Evolutionary conservation across 2,113 vertebrate species (phyloP), one percentile per base, ranked within the genome.

Genomic region (Nerophis ophidion): DNA sequence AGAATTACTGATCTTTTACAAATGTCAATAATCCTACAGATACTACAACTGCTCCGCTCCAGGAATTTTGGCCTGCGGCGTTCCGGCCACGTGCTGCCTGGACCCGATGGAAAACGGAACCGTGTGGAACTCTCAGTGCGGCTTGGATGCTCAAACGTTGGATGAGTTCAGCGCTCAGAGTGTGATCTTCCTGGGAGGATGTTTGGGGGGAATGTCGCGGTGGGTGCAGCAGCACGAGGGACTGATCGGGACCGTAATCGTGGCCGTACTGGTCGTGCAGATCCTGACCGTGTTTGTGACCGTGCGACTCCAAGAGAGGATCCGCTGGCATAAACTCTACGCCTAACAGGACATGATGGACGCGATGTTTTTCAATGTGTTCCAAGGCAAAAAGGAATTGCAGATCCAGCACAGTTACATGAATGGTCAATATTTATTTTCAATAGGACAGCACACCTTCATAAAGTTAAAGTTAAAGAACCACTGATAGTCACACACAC

Each of bases 1-100:
- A 8, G 6, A 38, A 8, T 6, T 12, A 12, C 40, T 44, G 40
- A 44, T 44, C 10, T 9, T 40, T 9, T 40, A 9, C 8, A 3
- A 40, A 3, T 44, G 10, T 44, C 5, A 12, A 1, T 44, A 11
- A 44, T 48, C 60, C 6, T 0, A 4, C 87, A 97, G 95, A 87
- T 93, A 93, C 69, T 98, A 94, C 73, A 99, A 96, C 87, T 97
- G 96, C 90, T 94, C 92, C 0, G 86, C 93, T 26, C 92, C 91
- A 0, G 93, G 93, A 0, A 83, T 65, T 34, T 88, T 92, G 85
- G 92, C 95, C 0, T 98, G 95, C 11, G 85, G 94, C 0, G 93
- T 96, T 0, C 96, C 95, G 0, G 85, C 91, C 1, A 96, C 95
- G 1, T 99, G 96, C 84, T 98, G 96, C 44, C 63, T 91, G 48